Base-by-base conservation (phyloP, 2,797 vertebrate genomes). In the Epinephelus coioides region DNA sequence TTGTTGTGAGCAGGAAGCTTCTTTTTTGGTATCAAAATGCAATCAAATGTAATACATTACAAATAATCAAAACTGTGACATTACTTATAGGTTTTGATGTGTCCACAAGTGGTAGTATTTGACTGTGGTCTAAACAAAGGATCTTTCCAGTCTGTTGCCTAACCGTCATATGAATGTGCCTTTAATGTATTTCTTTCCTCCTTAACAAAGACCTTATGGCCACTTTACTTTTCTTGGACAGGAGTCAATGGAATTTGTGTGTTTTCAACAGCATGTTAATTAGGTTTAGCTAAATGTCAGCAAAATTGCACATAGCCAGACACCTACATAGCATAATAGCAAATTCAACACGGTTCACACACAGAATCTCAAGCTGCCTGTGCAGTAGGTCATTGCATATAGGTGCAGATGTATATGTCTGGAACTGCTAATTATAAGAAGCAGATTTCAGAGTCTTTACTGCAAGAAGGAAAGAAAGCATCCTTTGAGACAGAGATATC, bases 361-460 rank as follows among this genome's bases (percentile, higher is more conserved):
- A 44, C 38, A 21, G 17, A 46, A 49, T 43, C 44, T 72, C 14
- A 40, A 76, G n/a, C 66, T 63, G 43, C 68, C 59, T 49, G 38
- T 50, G 71, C 19, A 61, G 68, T 73, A 67, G 67, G 72, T 66
- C n/a, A 72, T 47, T 66, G 17, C 38, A 21, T 63, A 40, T 43
- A 69, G 53, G 40, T 60, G 54, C 46, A 27, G 6, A 4, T 19
- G 21, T 65, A 2, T 49, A 53, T 69, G 62, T 76, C 49, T 79
- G 43, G 27, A 75, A 65, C 64, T 27, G 60, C 43, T 40, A 19
- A 69, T 44, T 43, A 43, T 25, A 69, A 64, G 65, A 57, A 50
- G 34, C 34, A 34, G 34, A 34, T 59, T 53, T 64, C 51, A 69
- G 43, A 62, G 14, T 40, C 23, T 2, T 44, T 4, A 17, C 61